Conservation (phyloP, 1,140 invertebrate species). For the Drosophila parabipectinata region DNA sequence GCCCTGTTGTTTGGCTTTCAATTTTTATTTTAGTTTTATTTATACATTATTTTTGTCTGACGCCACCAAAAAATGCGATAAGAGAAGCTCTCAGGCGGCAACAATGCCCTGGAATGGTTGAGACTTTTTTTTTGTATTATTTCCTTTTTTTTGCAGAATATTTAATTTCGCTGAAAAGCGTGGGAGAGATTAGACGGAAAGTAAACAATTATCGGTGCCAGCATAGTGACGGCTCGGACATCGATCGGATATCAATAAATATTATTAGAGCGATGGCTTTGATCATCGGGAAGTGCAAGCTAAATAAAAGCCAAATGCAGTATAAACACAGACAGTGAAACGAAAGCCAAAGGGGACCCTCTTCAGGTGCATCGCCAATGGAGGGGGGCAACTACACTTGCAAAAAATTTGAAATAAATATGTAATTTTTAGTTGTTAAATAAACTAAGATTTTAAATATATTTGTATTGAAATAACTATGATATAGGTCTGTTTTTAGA, state of each 20-base stretch:
- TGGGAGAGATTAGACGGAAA: not conserved
- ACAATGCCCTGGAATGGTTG: not conserved
- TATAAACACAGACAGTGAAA: constrained; percentile 31
- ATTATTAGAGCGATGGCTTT: constrained; percentile 52
- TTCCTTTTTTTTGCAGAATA: not conserved
- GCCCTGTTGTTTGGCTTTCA: constrained; percentile 76
- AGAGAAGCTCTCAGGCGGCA: constrained; percentile 26
- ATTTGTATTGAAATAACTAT: no score
- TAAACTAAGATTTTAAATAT: no score
- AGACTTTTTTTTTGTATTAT: not conserved
- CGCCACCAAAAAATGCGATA: constrained; percentile 29
- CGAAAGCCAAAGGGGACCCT: not conserved
- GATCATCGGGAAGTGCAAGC: constrained; percentile 39
- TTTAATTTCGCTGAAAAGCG: not conserved
- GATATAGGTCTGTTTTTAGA: no score
- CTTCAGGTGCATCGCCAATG: not conserved
- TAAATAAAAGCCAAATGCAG: constrained; percentile 57
- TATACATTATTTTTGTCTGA: constrained; percentile 52
- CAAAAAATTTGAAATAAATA: not conserved
- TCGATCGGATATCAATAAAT: constrained; percentile 45
- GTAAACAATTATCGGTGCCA: not conserved
- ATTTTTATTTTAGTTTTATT: constrained; percentile 80
- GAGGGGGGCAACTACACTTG: not conserved
- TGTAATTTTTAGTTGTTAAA: no score
- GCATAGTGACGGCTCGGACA: not conserved